Percentiles rank a stretch among this genome's conserved stretches.
Conservation (phyloP, 1,140 invertebrate species). For the Eurosta solidaginis region DNA sequence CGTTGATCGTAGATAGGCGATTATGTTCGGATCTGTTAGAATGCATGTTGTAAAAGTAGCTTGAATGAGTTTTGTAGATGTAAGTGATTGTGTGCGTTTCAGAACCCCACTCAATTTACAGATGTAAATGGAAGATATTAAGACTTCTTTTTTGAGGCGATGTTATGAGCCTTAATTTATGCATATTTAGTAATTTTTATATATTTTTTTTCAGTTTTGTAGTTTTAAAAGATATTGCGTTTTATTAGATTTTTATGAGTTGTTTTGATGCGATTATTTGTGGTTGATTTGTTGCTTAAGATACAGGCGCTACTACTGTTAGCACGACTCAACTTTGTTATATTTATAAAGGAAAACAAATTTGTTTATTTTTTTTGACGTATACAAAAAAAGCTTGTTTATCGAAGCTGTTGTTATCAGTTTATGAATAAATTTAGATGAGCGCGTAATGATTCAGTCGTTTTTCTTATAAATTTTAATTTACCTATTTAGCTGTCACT, state of each 20-base stretch:
- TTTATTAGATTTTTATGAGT: not conserved
- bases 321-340: not conserved
- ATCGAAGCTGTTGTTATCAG: not conserved
- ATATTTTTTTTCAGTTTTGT: not conserved
- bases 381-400: not conserved
- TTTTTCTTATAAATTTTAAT: not conserved
- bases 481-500: not conserved
- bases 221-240: no score
- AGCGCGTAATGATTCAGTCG: not conserved
- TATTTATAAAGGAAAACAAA: not conserved
- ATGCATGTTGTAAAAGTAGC: not conserved
- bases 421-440: not conserved
- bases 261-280: no score
- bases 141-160: not conserved
- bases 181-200: not conserved
- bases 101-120: not conserved
- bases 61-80: not conserved
- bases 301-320: not conserved
- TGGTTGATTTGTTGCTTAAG: not conserved
- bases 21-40: conserved; percentile 18
- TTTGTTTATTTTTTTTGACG: not conserved
- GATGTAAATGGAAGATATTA: conserved; percentile 12
- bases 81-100: not conserved
- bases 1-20: conserved; percentile 1
- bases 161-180: not conserved